Percentiles rank a stretch among this genome's conserved stretches.
Evolutionary conservation across 2,888 invertebrate species (phyloP).

Genomic region (Orthonychiurus folsomi): DNA sequence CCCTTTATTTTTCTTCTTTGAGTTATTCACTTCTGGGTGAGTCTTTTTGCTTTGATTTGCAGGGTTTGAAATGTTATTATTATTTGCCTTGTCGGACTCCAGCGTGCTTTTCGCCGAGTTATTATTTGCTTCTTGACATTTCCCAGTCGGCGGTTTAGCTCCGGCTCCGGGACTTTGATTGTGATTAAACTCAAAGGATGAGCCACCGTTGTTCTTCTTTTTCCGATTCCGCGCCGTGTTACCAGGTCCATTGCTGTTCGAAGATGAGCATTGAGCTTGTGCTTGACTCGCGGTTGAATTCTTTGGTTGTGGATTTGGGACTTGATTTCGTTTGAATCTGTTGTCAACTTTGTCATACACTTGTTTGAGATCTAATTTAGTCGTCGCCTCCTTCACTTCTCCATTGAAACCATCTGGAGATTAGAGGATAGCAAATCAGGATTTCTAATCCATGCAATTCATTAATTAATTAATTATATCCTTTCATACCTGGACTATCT

Average conservation of each 20-base stretch:
- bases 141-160: background rate
- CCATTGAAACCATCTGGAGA: slow-evolving; percentile 10
- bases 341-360: slow-evolving; percentile 41
- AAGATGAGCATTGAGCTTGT: slow-evolving; percentile 4
- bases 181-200: slow-evolving; percentile 7
- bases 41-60: background rate
- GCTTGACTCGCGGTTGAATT: background rate
- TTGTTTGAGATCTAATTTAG: slow-evolving; percentile 38
- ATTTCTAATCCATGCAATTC: too few species aligned
- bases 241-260: slow-evolving; percentile 19
- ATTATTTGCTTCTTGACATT: background rate
- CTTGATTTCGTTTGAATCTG: slow-evolving; percentile 36
- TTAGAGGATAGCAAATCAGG: background rate
- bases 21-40: background rate
- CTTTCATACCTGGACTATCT: slow-evolving; percentile 31
- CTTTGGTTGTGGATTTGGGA: slow-evolving; percentile 12
- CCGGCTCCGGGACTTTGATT: too few species aligned
- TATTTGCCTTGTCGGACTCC: slow-evolving; percentile 2
- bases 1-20: background rate
- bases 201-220: slow-evolving; percentile 19
- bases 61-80: background rate
- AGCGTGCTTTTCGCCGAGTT: background rate
- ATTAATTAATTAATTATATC: too few species aligned
- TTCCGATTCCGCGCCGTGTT: slow-evolving; percentile 26
- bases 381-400: slow-evolving; percentile 24